A percentile compares a stretch with the other conserved stretches of the same genome.
Evolutionary conservation across 2,113 vertebrate species (phyloP).

Genomic region (Pomatostomus ruficeps): DNA sequence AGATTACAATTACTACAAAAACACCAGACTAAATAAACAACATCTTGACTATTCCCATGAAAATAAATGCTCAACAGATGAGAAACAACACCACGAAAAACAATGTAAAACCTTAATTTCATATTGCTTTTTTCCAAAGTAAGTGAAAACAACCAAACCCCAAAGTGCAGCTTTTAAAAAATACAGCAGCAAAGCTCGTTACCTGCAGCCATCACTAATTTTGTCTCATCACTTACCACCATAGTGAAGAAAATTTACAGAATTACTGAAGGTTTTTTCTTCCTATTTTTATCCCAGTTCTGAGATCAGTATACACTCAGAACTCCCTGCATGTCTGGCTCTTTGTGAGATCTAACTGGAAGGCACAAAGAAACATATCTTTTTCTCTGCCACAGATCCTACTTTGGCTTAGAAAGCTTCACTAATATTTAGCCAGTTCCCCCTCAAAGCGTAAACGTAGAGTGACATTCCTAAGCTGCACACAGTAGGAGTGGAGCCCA

Average conservation of each 20-base stretch:
- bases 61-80: neutral
- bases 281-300: neutral
- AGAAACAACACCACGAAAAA: neutral
- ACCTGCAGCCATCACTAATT: neutral
- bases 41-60: neutral
- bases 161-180: neutral
- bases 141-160: neutral
- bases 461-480: neutral
- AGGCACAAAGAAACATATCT: neutral
- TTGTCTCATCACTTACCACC: neutral
- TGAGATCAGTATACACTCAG: neutral
- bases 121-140: neutral
- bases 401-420: neutral
- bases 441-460: accelerated
- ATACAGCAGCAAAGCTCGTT: neutral
- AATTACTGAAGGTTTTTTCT: neutral
- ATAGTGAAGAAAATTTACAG: neutral
- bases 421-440: neutral
- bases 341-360: neutral
- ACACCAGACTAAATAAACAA: accelerated
- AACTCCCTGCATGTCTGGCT: neutral
- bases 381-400: neutral
- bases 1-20: too few relatives aligned
- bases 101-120: neutral
- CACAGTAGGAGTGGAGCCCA: neutral